Conservation (phyloP, 2,888 invertebrate species). For the Allygus modestus region DNA sequence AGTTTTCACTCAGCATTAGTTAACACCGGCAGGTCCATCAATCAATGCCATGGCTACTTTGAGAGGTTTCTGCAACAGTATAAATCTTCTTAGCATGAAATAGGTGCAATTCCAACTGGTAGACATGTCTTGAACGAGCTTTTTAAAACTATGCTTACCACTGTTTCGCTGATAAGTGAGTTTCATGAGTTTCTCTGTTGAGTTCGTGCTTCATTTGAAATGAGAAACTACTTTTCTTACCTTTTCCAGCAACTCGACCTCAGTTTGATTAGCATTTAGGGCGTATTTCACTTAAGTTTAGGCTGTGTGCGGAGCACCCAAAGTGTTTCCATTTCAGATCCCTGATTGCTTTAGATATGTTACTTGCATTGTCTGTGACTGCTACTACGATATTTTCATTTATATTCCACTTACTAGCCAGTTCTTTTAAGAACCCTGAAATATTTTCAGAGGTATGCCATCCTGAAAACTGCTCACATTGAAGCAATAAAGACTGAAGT, state of each 20-base stretch:
- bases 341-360: slow-evolving; percentile 30
- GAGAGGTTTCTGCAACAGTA: slow-evolving; percentile 12
- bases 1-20: slow-evolving; percentile 34
- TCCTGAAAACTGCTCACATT: slow-evolving; percentile 21
- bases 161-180: slow-evolving; percentile 35
- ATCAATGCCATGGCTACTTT: slow-evolving; percentile 8
- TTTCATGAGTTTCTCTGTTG: slow-evolving; percentile 30
- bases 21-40: slow-evolving; percentile 5
- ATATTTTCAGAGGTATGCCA: slow-evolving; percentile 38
- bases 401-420: neutral
- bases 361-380: slow-evolving; percentile 38
- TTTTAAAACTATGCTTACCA: slow-evolving; percentile 1
- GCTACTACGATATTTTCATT: neutral
- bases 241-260: neutral
- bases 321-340: slow-evolving; percentile 43
- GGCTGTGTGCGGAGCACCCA: slow-evolving; percentile 42
- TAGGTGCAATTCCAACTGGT: neutral
- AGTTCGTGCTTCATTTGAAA: slow-evolving; percentile 27
- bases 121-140: slow-evolving; percentile 33
- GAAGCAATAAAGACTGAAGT: slow-evolving; percentile 19
- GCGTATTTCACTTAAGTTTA: slow-evolving; percentile 1
- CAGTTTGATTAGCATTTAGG: neutral
- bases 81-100: too few species aligned
- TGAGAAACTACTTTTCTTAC: slow-evolving; percentile 21
- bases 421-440: neutral